These are phyloP conservation scores for Dryococelus australis DNA, from an alignment of 2,888 invertebrate genomes.

Conservation along the genomic window DNA sequence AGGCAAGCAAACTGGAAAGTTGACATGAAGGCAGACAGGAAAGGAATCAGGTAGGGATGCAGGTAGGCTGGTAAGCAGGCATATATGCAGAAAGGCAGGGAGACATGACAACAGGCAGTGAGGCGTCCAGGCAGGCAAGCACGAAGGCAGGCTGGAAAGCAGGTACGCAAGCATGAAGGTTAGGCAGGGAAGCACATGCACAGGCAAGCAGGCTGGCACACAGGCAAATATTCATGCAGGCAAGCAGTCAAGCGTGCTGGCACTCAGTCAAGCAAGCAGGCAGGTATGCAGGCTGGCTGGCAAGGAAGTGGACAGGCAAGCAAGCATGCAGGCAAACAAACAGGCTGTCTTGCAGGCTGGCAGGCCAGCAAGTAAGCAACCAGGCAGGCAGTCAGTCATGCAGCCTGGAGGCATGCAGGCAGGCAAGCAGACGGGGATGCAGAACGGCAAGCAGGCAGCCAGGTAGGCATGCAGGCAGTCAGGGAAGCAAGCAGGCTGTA, in stretches of 20 bases:
- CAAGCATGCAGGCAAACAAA: not conserved
- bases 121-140: not conserved
- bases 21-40: not conserved
- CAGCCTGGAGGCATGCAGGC: not conserved
- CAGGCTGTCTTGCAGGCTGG: not conserved
- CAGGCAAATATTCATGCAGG: not conserved
- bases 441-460: not conserved
- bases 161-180: not conserved
- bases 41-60: not conserved
- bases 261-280: not conserved
- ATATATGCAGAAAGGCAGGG: not conserved
- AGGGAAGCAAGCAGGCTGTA: slow-evolving; percentile 16
- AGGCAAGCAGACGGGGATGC: not conserved
- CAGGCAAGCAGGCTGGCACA: not conserved
- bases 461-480: not conserved
- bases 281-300: not conserved
- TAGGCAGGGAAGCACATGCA: too few relatives aligned
- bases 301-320: not conserved
- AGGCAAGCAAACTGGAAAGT: not conserved
- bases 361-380: not conserved
- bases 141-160: not conserved
- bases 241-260: not conserved
- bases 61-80: not conserved
- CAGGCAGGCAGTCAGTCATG: not conserved
- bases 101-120: not conserved